phyloP scores from a whole-genome alignment of 2,797 vertebrate genomes.

The Liasis olivaceus region DNA sequence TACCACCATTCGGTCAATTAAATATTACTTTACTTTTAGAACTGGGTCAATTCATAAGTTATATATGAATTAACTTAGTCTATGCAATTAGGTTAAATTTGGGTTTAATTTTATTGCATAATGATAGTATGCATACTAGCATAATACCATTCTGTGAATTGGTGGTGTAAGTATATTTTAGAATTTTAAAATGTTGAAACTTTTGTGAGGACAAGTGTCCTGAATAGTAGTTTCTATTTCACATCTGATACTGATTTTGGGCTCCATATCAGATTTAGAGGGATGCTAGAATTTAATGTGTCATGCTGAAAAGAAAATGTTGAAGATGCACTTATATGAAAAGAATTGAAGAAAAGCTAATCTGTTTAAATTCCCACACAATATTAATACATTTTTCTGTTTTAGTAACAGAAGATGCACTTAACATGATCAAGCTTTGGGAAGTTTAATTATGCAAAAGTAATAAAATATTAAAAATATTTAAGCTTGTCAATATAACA shows the following conservation, averaged over 20 bases:
- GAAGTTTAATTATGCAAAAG: conserved; percentile 60
- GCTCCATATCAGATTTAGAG: background rate
- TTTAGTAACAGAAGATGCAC: conserved; percentile 20
- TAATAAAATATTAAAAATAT: conserved; percentile 54
- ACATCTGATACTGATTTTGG: background rate
- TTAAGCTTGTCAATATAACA: conserved; percentile 37
- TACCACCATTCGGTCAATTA: background rate
- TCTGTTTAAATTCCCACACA: background rate
- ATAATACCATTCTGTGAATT: background rate
- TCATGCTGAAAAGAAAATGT: background rate
- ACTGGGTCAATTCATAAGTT: background rate
- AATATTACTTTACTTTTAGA: background rate
- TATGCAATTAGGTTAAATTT: background rate
- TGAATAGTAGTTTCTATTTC: background rate
- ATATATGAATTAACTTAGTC: background rate
- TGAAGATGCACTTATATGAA: background rate
- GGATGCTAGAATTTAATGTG: background rate
- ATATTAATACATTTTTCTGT: conserved; percentile 9
- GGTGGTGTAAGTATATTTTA: background rate
- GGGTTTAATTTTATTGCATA: background rate
- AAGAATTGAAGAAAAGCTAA: background rate
- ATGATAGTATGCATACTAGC: background rate
- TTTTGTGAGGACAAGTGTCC: background rate
- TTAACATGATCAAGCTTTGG: conserved; percentile 33
- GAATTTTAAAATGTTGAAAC: background rate